phyloP scores from a whole-genome alignment of 2,888 invertebrate species.

The Clivina fossor region DNA sequence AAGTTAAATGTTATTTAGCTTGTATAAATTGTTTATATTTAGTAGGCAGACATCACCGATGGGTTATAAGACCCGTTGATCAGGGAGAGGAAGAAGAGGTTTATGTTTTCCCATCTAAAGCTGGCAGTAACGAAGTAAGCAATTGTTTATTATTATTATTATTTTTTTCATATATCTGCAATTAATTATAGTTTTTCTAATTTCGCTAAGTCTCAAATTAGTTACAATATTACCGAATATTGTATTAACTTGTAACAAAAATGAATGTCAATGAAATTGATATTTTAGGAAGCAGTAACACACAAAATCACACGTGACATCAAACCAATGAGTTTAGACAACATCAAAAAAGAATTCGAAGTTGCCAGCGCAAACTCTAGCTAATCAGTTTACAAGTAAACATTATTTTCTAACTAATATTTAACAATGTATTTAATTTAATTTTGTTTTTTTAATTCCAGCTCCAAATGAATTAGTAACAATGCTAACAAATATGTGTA shows the following conservation, averaged over 20 bases:
- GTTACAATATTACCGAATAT: too few relatives aligned
- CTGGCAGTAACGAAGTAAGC: constrained; percentile 43
- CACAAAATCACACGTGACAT: constrained; percentile 53
- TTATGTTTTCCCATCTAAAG: constrained; percentile 44
- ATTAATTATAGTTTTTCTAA: too few relatives aligned
- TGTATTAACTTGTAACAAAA: too few relatives aligned
- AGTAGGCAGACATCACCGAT: constrained; percentile 76
- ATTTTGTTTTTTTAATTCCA: constrained; percentile 43
- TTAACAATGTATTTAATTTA: constrained; percentile 15
- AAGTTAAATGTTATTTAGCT: constrained; percentile 78
- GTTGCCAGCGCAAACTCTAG: constrained; percentile 61
- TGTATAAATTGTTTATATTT: constrained; percentile 79
- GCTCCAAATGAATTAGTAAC: constrained; percentile 66
- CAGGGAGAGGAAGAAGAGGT: constrained; percentile 49
- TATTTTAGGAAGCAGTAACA: constrained; percentile 43
- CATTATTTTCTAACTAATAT: neutral
- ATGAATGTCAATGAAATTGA: too few relatives aligned
- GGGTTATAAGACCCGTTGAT: constrained; percentile 74
- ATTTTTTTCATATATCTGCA: too few relatives aligned
- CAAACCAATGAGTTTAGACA: constrained; percentile 62
- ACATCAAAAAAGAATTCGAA: constrained; percentile 69
- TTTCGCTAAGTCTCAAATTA: too few relatives aligned
- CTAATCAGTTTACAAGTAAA: constrained; percentile 55
- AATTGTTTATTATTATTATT: constrained; percentile 23
- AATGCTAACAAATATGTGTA: constrained; percentile 64